Evolutionary conservation across 2,797 vertebrate genomes (phyloP).

Genomic region (Numenius phaeopus): DNA sequence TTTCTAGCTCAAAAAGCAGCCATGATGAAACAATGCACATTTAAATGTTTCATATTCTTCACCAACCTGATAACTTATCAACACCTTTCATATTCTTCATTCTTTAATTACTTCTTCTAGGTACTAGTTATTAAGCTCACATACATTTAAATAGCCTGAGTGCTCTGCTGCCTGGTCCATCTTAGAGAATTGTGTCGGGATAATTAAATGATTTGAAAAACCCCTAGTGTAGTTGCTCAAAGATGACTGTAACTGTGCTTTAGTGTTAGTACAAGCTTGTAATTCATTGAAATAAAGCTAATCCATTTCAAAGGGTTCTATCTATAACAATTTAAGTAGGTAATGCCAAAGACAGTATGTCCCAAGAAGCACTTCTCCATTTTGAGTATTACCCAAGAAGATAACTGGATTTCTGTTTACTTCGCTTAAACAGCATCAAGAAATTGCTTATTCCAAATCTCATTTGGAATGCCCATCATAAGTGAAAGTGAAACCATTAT

Average conservation of each 20-base stretch:
- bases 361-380: neutral
- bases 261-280: neutral
- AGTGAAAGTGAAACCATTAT: neutral
- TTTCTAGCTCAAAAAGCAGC: neutral
- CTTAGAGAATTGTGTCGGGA: neutral
- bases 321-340: neutral
- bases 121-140: neutral
- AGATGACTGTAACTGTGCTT: neutral
- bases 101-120: neutral
- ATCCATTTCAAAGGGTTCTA: neutral
- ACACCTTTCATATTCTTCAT: neutral
- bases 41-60: neutral
- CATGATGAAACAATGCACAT: neutral
- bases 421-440: neutral
- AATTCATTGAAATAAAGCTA: neutral
- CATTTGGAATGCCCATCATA: neutral
- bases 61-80: neutral
- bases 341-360: neutral
- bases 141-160: neutral
- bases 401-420: neutral
- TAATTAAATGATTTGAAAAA: neutral
- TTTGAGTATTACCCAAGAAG: neutral
- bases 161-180: neutral
- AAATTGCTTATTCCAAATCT: neutral
- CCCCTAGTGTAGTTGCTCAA: neutral